Conservation (phyloP, 2,797 vertebrate genomes). For the Carduelis carduelis region DNA sequence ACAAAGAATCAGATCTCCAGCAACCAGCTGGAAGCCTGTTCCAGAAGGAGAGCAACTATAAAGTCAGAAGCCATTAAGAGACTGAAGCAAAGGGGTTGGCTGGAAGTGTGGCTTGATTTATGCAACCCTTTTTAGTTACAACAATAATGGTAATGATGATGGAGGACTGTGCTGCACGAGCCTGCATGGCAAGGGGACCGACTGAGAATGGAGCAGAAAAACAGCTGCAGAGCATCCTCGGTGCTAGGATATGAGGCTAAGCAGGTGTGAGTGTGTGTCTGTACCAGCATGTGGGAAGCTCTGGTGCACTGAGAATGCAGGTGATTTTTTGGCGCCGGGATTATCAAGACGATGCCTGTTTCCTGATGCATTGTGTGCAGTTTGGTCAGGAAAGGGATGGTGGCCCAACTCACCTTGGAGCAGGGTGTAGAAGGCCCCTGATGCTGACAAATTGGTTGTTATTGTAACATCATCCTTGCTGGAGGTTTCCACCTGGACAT, state of each 20-base stretch:
- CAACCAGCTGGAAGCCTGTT: background rate
- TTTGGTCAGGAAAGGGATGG: background rate
- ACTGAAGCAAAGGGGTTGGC: background rate
- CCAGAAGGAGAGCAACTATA: background rate
- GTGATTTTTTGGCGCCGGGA: background rate
- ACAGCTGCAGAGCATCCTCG: background rate
- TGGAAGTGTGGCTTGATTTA: constrained; percentile 33
- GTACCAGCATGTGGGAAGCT: background rate
- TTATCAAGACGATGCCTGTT: background rate
- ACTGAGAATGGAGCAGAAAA: background rate
- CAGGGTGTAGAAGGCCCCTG: constrained; percentile 95
- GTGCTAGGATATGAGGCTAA: background rate
- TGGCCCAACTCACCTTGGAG: constrained; percentile 85
- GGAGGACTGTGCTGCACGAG: background rate
- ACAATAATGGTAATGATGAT: constrained; percentile 25
- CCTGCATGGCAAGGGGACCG: background rate
- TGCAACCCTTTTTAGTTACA: constrained; percentile 31
- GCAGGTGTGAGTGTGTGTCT: background rate
- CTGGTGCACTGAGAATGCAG: background rate
- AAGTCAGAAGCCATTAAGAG: constrained; percentile 35
- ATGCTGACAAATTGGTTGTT: constrained; percentile 96
- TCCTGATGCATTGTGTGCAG: background rate
- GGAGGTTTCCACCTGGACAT: constrained; percentile 91
- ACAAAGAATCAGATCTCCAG: background rate
- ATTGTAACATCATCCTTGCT: constrained; percentile 94